Conservation (phyloP, 2,888 invertebrate species). For the Laothoe populi region DNA sequence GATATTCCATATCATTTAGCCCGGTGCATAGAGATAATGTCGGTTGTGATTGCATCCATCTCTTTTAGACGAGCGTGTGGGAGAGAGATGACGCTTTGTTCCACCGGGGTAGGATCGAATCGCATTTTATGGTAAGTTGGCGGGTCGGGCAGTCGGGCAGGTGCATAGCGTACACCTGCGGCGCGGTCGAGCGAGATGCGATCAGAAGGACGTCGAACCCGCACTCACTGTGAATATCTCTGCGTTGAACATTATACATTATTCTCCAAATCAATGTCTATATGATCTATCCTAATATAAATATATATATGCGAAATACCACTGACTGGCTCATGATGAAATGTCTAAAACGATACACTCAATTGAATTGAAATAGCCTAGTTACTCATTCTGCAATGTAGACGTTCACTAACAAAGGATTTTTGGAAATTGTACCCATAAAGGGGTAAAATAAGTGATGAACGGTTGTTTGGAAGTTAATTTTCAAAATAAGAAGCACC, state of each 20-base stretch:
- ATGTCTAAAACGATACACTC: no score
- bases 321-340: no score
- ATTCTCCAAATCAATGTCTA: constrained; percentile 68
- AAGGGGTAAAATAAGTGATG: no score
- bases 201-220: constrained; percentile 78
- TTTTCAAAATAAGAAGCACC: no score
- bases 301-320: no score
- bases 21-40: constrained; percentile 80
- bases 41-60: constrained; percentile 76
- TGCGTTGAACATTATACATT: constrained; percentile 66
- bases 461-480: no score
- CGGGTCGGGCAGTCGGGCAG: constrained; percentile 77
- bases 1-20: constrained; percentile 79
- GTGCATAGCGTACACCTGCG: constrained; percentile 81
- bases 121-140: constrained; percentile 84
- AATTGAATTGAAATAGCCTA: no score
- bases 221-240: constrained; percentile 59
- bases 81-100: constrained; percentile 71
- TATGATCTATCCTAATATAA: no score
- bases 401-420: no score
- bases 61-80: constrained; percentile 53
- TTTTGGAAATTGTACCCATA: no score
- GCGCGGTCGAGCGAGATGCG: constrained; percentile 77
- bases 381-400: no score
- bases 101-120: constrained; percentile 76